A percentile compares a stretch with the other conserved stretches of the same genome.
Evolutionary conservation across 2,113 vertebrate genomes (phyloP).

Genomic region (Chaetodon auriga): DNA sequence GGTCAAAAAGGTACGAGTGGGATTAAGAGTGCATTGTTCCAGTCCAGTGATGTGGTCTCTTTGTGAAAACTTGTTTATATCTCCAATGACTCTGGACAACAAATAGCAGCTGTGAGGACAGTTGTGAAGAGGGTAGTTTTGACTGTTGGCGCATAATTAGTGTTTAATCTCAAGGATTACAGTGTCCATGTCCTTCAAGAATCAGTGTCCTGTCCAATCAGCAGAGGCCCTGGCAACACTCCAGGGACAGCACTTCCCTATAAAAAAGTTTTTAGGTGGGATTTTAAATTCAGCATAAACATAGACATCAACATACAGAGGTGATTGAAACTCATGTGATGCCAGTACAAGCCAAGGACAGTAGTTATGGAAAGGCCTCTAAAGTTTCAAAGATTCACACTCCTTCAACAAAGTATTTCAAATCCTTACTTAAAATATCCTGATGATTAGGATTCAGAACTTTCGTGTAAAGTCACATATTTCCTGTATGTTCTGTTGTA

Average conservation of each 20-base stretch:
- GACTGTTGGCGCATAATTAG: conserved; percentile 57
- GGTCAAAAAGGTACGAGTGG: conserved; percentile 18
- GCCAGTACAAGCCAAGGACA: neutral
- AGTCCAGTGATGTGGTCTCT: neutral
- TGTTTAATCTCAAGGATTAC: conserved; percentile 80
- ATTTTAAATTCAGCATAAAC: neutral
- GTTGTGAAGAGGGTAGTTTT: conserved; percentile 3
- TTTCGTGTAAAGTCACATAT: neutral
- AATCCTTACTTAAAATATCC: neutral
- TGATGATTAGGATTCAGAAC: neutral
- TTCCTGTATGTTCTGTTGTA: neutral
- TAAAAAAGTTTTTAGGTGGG: neutral
- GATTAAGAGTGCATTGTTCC: neutral
- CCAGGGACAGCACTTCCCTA: conserved; percentile 49
- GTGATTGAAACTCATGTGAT: neutral
- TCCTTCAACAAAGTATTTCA: neutral
- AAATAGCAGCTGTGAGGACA: neutral
- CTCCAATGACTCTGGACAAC: neutral
- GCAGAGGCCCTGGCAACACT: conserved; percentile 39
- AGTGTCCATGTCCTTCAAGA: conserved; percentile 63
- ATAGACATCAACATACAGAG: neutral
- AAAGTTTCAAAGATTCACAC: neutral
- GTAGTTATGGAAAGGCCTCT: neutral
- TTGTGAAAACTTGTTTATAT: neutral
- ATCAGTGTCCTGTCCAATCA: conserved; percentile 81